Base-by-base conservation (phyloP, 1,140 invertebrate genomes). In the Ridgeia piscesae region DNA sequence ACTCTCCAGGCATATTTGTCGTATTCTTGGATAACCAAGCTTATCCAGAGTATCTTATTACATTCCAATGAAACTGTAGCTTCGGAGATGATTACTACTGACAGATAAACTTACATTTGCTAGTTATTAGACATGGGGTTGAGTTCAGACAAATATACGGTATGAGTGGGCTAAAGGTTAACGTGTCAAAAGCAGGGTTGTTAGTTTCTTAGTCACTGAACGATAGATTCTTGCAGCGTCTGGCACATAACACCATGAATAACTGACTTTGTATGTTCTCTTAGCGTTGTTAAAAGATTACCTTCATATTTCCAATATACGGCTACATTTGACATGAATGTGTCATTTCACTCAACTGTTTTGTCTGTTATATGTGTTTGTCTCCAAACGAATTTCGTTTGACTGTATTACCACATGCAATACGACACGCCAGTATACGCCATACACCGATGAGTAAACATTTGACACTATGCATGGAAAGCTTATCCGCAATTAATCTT, bases 11-110 rank as follows among this genome's bases (percentile, higher is more conserved):
- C 14, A 92, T 93, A 91, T 93, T 92, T 35, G 91, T 93, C 42
- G 42, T 93, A 34, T 93, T 93, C 92, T 35, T 89, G 21, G 92
- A 93, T 89, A 42, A 34, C 31, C 77, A 89, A 34, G 91, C 91
- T 35, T 93, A 93, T 77, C 92, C 92, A 33, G 92, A 93, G 34
- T 93, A 93, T 77, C 27, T 93, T 42, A 92, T 93, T 31, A 92
- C 91, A 9, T 92, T 92, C 42, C 33, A 17, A n/a, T 92, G 89
- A 92, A 21, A 35, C 35, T 6, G 35, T 42, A 42, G 42, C 27
- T 6, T n/a, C n/a, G n/a, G n/a, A n/a, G 58, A 4, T 21, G 58
- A 9, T 77, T 77, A 77, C 0, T 31, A 4, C 27, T 17, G 0
- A 77, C 6, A 77, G 14, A 77, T 77, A 31, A 21, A 77, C 58